Evolutionary conservation across 1,140 invertebrate genomes (phyloP).

Genomic region (Tetranychus cinnabarinus): DNA sequence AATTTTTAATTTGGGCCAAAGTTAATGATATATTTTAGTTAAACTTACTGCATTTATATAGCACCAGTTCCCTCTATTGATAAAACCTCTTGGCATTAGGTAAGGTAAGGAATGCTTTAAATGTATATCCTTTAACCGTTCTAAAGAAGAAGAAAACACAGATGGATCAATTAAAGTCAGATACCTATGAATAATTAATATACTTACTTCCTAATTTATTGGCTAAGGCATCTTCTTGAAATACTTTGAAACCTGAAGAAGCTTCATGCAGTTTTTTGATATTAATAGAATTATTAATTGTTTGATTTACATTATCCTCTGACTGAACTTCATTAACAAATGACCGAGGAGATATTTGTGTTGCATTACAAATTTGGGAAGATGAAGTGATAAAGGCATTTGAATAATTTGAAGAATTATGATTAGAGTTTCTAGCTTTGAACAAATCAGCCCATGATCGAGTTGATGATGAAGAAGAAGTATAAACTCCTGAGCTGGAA

Average conservation of each 20-base stretch:
- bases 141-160: background rate
- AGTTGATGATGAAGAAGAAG: background rate
- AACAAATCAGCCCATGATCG: constrained; percentile 1
- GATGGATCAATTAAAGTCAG: background rate
- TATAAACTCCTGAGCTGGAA: background rate
- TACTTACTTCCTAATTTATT: background rate
- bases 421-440: background rate
- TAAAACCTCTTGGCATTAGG: constrained; percentile 48
- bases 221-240: background rate
- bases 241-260: background rate
- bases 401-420: background rate
- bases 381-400: background rate
- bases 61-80: constrained; percentile 78
- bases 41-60: constrained; percentile 55
- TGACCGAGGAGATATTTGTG: background rate
- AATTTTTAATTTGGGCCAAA: background rate
- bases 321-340: background rate
- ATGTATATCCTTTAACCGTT: constrained; percentile 6
- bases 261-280: background rate
- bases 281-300: background rate
- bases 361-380: background rate
- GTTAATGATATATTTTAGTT: background rate
- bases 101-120: constrained; percentile 11
- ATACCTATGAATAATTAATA: background rate
- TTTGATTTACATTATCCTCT: background rate